These are phyloP conservation scores for Ormia ochracea DNA, from an alignment of 2,888 invertebrate species.

Conservation along the genomic window DNA sequence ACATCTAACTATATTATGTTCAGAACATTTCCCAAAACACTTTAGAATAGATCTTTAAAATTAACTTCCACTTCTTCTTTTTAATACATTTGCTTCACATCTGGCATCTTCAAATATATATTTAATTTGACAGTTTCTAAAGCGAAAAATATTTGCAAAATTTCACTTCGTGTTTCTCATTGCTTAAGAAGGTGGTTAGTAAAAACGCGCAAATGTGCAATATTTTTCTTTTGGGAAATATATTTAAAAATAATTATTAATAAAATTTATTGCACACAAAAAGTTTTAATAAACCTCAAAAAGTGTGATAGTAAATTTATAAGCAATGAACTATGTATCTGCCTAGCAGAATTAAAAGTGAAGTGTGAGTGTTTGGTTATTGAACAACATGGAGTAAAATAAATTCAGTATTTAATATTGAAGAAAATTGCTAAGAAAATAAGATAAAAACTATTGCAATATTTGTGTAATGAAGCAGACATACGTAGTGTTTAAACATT, in stretches of 20 bases:
- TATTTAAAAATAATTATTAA: background rate
- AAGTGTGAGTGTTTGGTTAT: background rate
- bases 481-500: background rate
- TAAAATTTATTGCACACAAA: background rate
- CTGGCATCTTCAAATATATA: background rate
- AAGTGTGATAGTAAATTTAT: background rate
- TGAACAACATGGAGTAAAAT: background rate
- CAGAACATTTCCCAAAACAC: too few relatives aligned
- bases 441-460: background rate
- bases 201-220: conserved; percentile 36
- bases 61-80: too few relatives aligned
- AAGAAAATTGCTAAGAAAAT: background rate
- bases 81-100: background rate
- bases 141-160: conserved; percentile 51
- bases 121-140: conserved; percentile 48
- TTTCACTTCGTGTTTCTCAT: conserved; percentile 58
- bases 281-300: background rate
- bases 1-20: too few relatives aligned
- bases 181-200: conserved; percentile 27
- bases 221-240: background rate
- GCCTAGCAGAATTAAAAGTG: background rate
- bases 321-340: background rate
- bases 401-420: background rate
- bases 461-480: background rate
- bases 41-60: too few relatives aligned